Evolutionary conservation across 2,113 vertebrate species (phyloP), one percentile per base, ranked within the genome.

Genomic region (Antigone vipio): DNA sequence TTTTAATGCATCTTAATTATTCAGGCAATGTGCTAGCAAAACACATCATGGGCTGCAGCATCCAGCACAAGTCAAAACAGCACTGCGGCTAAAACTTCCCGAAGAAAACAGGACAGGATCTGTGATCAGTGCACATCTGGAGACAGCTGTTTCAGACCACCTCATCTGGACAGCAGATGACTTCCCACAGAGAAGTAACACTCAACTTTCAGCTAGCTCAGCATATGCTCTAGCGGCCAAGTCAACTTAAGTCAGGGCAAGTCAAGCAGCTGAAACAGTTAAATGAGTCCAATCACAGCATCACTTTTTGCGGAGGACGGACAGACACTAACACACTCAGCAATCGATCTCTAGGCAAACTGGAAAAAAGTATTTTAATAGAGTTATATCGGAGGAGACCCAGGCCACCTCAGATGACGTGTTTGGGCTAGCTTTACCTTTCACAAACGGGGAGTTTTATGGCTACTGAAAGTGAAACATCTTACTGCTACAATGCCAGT

Each of bases 1-100:
- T 97, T 98, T 97, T 97, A 97, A 98, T 55, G 90, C 49, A 95
- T 79, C 94, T 98, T 97, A 98, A 98, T 98, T 98, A 98, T 98
- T 98, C 95, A 98, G 95, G 93, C 55, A 90, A 77, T 78, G 76
- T 87, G 75, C 66, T 93, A 64, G 93, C 92, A 92, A 88, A 89
- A 92, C 75, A 82, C 77, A 35, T 47, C 44, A 53, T 18, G 73
- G 89, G 90, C 74, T 89, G 87, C 71, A 83, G 92, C 27, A 77
- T 12, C 53, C 63, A 92, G 35, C 68, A 38, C 15, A 63, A 86
- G 67, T 84, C 89, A 75, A 35, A 76, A 32, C 7, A 85, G 89
- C 80, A n/a, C 62, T 20, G 87, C 6, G 8, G 85, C 78, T 89
- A 62, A 73, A 96, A 88, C 94, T 92, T 95, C 80, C 79, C 92